Conservation (phyloP, 2,888 invertebrate genomes). For the Eulithis testata region DNA sequence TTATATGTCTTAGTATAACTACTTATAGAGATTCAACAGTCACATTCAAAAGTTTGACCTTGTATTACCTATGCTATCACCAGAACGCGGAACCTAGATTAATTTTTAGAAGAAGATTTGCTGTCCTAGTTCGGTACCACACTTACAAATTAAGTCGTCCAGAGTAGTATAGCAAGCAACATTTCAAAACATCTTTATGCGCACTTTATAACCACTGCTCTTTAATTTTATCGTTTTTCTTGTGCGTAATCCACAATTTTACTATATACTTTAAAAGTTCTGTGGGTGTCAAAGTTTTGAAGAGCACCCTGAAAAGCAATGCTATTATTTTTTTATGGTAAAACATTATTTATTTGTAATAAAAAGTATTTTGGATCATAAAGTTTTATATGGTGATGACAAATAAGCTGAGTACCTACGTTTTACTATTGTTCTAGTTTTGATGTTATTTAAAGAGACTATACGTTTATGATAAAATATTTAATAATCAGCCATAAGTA, state of each 20-base stretch:
- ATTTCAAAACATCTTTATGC: constrained; percentile 39
- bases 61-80: no score
- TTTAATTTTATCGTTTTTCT: constrained; percentile 57
- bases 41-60: not conserved
- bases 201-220: constrained; percentile 51
- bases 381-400: constrained; percentile 29
- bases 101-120: no score
- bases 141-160: constrained; percentile 26
- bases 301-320: constrained; percentile 39
- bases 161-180: constrained; percentile 34
- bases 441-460: constrained; percentile 11
- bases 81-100: no score
- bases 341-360: constrained; percentile 38
- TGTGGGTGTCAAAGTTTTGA: constrained; percentile 41
- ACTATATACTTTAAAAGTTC: constrained; percentile 40
- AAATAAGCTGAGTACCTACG: constrained; percentile 21
- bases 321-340: constrained; percentile 37
- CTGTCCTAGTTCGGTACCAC: not conserved
- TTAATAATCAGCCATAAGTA: not conserved
- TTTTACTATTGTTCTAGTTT: constrained; percentile 23
- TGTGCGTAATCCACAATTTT: constrained; percentile 49
- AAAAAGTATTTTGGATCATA: constrained; percentile 28
- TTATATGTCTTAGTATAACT: not conserved
- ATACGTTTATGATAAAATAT: not conserved
- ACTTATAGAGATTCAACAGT: not conserved